phyloP scores from a whole-genome alignment of 2,888 invertebrate species.

The Melinopterus prodromus region DNA sequence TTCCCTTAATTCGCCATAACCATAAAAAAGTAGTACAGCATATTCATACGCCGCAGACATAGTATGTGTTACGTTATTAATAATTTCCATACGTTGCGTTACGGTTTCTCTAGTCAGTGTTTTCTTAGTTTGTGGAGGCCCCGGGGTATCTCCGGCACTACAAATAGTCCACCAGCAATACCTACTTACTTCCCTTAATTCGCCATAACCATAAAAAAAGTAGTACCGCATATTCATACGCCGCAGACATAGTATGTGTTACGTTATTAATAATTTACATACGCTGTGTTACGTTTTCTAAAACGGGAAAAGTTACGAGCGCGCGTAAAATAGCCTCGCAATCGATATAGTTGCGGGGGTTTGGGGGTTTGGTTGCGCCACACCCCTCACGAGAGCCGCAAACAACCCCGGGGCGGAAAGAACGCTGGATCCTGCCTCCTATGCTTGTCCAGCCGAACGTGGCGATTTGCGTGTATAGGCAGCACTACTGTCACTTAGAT shows the following conservation, averaged over 20 bases:
- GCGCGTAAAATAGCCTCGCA: neutral
- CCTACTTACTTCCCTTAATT: too few relatives aligned
- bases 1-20: too few relatives aligned
- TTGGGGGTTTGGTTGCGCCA: neutral
- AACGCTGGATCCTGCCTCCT: neutral
- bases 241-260: neutral
- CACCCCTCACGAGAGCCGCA: neutral
- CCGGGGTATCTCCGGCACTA: too few relatives aligned
- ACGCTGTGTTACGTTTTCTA: neutral
- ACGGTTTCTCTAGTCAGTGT: too few relatives aligned
- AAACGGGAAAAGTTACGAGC: slow-evolving; percentile 4
- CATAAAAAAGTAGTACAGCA: too few relatives aligned
- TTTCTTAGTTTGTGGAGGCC: too few relatives aligned
- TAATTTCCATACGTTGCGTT: too few relatives aligned
- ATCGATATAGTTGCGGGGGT: neutral
- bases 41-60: too few relatives aligned
- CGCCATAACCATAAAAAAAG: neutral
- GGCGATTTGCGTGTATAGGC: neutral
- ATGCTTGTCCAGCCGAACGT: neutral
- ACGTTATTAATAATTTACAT: neutral
- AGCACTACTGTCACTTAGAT: neutral
- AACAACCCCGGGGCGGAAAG: neutral
- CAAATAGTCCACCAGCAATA: too few relatives aligned
- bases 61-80: too few relatives aligned
- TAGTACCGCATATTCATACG: neutral